phyloP scores from a whole-genome alignment of 2,113 vertebrate genomes.

The Elgaria multicarinata region DNA sequence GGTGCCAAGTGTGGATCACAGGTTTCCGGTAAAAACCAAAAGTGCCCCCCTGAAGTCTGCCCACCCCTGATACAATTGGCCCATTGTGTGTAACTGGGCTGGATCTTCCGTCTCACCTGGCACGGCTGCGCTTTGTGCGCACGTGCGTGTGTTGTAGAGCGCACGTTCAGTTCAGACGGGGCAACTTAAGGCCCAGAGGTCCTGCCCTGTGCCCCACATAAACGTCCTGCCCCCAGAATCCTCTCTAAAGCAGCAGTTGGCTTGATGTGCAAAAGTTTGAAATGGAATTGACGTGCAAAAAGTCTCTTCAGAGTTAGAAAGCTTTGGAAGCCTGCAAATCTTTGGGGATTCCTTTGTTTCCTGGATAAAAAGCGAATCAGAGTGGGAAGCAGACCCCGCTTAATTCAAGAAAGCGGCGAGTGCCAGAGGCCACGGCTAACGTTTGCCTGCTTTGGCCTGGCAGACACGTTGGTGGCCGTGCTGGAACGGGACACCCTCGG shows the following conservation, averaged over 20 bases:
- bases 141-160: background rate
- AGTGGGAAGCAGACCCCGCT: background rate
- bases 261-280: background rate
- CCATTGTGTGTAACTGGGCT: too few relatives aligned
- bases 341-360: background rate
- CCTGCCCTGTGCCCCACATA: background rate
- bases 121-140: too few relatives aligned
- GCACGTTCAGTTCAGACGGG: background rate
- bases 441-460: conserved; percentile 25
- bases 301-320: too few relatives aligned
- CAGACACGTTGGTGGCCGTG: conserved; percentile 94
- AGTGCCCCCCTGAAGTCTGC: too few relatives aligned
- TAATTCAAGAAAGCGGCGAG: background rate
- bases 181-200: background rate
- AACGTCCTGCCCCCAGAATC: background rate
- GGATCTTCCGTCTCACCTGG: too few relatives aligned
- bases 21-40: too few relatives aligned
- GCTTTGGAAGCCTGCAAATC: background rate
- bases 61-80: too few relatives aligned
- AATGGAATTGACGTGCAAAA: too few relatives aligned
- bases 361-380: background rate
- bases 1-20: too few relatives aligned
- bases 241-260: background rate
- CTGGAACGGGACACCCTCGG: conserved; percentile 95
- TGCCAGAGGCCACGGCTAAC: conserved; percentile 12